These are phyloP conservation scores for Orientallactaga bullata DNA, from an alignment of 2,113 vertebrate species.

Conservation along the genomic window DNA sequence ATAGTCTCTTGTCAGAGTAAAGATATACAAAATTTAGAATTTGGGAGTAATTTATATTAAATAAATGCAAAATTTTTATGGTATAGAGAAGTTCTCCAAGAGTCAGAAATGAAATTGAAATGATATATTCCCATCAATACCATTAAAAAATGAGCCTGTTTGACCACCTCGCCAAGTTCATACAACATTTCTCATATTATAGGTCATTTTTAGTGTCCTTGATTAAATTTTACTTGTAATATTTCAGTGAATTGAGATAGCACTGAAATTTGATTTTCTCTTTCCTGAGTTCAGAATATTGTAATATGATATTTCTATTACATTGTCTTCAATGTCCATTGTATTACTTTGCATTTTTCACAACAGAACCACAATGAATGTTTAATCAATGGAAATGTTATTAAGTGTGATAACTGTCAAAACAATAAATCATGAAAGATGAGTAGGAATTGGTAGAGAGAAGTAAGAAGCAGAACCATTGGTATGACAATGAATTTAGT, in stretches of 20 bases:
- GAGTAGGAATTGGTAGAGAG: neutral
- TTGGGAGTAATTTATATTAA: neutral
- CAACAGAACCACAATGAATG: neutral
- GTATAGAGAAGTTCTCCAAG: neutral
- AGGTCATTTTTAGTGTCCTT: neutral
- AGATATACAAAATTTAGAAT: neutral
- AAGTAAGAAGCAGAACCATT: neutral
- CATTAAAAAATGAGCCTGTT: neutral
- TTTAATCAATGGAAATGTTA: conserved; percentile 36
- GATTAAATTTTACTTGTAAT: conserved; percentile 43
- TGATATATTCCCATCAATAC: neutral
- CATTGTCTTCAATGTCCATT: neutral
- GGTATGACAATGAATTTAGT: conserved; percentile 8
- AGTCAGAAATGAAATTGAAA: neutral
- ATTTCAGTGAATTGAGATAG: neutral
- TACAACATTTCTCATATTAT: neutral
- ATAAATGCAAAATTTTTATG: neutral
- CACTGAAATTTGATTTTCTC: neutral
- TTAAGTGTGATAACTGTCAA: conserved; percentile 16
- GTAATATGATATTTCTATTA: neutral
- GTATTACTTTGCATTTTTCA: neutral
- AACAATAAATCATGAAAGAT: neutral
- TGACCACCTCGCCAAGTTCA: neutral
- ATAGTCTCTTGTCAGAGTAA: neutral
- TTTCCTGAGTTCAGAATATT: conserved; percentile 39